These are phyloP conservation scores for Leptopilina myrica DNA, from an alignment of 2,888 invertebrate genomes.

Conservation along the genomic window DNA sequence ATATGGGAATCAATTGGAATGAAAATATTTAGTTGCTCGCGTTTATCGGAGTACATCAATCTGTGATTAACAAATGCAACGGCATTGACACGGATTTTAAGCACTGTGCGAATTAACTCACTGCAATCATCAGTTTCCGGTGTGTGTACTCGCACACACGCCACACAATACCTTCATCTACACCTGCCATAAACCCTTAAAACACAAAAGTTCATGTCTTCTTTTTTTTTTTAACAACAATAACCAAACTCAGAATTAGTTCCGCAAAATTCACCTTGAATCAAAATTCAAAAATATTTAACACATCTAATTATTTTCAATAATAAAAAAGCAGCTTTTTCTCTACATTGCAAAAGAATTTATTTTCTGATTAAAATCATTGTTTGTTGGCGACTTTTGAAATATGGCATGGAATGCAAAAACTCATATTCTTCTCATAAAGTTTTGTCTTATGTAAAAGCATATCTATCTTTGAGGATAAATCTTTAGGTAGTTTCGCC, in stretches of 20 bases:
- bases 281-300: too few relatives aligned
- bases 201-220: constrained; percentile 13
- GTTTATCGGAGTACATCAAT: constrained; percentile 47
- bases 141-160: constrained; percentile 35
- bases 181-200: constrained; percentile 17
- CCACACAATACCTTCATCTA: constrained; percentile 34
- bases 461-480: too few relatives aligned
- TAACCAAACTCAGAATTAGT: neutral
- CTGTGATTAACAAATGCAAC: constrained; percentile 54
- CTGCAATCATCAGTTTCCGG: constrained; percentile 60
- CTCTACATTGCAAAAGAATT: neutral
- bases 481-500: too few relatives aligned
- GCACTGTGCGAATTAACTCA: constrained; percentile 56
- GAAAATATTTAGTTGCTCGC: constrained; percentile 21
- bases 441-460: too few relatives aligned
- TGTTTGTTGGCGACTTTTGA: too few relatives aligned
- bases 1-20: neutral
- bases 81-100: constrained; percentile 69
- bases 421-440: too few relatives aligned
- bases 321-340: too few relatives aligned
- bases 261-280: neutral
- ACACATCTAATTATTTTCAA: too few relatives aligned
- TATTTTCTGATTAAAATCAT: neutral
- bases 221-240: neutral
- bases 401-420: too few relatives aligned